Conservation (phyloP, 2,113 vertebrate genomes). For the Rhodinocichla rosea region DNA sequence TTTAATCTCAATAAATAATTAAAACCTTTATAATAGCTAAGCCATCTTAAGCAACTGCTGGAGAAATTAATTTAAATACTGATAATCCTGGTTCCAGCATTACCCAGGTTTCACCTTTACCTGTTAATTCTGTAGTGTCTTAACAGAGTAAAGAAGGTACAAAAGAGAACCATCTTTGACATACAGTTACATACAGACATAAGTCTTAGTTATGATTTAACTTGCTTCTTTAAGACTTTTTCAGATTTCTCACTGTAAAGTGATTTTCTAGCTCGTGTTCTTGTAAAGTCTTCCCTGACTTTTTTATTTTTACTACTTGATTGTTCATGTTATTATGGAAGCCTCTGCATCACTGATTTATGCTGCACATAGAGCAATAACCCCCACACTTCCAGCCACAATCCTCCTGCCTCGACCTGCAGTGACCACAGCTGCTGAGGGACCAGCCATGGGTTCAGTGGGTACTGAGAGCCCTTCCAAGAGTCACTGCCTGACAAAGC, state of each 20-base stretch:
- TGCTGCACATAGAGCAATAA: neutral
- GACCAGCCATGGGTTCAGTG: fast-evolving
- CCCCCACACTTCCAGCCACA: neutral
- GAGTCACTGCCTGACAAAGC: neutral
- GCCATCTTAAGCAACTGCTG: neutral
- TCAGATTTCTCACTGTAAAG: neutral
- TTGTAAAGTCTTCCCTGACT: neutral
- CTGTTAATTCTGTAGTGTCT: neutral
- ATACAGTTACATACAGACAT: neutral
- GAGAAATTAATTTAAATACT: neutral
- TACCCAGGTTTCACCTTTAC: neutral
- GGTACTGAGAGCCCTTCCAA: neutral
- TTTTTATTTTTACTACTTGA: neutral
- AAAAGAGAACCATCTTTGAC: neutral
- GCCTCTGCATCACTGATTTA: neutral
- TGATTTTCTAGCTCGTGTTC: neutral
- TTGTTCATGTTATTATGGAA: neutral
- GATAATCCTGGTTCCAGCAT: neutral
- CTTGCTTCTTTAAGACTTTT: neutral
- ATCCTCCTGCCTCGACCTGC: fast-evolving
- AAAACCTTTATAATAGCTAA: neutral
- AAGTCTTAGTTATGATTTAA: neutral
- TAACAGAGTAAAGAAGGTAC: neutral
- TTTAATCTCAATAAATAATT: neutral
- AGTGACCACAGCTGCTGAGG: neutral